Base-by-base conservation (phyloP, 2,113 vertebrate genomes). In the Chascanopsetta lugubris region DNA sequence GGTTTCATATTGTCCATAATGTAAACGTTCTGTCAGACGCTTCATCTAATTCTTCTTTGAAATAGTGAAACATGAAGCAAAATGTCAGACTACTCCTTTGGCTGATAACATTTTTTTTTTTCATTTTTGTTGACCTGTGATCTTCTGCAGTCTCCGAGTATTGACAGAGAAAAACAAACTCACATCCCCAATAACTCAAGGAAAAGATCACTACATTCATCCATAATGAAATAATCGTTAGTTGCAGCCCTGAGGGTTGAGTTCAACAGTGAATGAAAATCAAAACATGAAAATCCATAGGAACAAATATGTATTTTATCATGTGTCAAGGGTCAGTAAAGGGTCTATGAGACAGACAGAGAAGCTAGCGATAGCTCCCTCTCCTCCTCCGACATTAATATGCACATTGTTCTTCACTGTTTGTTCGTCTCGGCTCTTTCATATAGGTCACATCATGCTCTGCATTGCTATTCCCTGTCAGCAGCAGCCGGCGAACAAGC, bases 391-490 rank as follows among this genome's bases (percentile, higher is more conserved):
- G 13, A 47, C 18, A 34, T 56, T 51, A 55, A 67, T 50, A 71
- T 53, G n/a, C n/a, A n/a, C n/a, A n/a, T 77, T 49, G 20, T 57
- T 55, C 38, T 64, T 34, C 43, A 43, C 21, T 45, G 27, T 62
- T 32, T 56, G 43, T 50, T 47, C 38, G 17, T 59, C 21, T 48
- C 10, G 10, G 21, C 22, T n/a, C 18, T 56, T 38, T 69, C 26
- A n/a, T 43, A 36, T 21, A 58, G 38, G 53, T 64, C 46, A 58
- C 65, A 50, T 54, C 42, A 51, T 66, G 50, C 29, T 77, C 45
- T 61, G 57, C 49, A 15, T 6, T 67, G 34, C 9, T 53, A 24
- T 27, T 72, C 36, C 63, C 50, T 59, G 34, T 34, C 45, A 43
- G 7, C 0, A 12, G 12, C 45, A 43, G 7, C 0, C 12, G 12